Conservation (phyloP, 2,113 vertebrate species). For the Clarias gariepinus region DNA sequence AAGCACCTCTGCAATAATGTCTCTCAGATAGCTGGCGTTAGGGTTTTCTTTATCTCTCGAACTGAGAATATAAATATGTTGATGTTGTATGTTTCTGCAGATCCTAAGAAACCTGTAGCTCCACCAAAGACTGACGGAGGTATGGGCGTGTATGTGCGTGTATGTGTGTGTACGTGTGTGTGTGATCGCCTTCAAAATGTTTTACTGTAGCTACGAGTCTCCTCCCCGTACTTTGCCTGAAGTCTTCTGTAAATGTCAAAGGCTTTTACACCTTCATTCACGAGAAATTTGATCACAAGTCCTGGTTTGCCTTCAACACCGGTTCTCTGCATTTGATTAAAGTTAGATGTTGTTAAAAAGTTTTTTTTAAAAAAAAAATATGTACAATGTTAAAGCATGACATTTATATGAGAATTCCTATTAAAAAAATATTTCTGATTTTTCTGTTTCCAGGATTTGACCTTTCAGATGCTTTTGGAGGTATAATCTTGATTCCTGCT, state of each 20-base stretch:
- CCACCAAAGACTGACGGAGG: conserved; percentile 6
- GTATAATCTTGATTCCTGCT: not conserved
- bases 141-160: conserved; percentile 2
- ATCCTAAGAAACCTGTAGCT: not conserved
- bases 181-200: too few relatives aligned
- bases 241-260: too few relatives aligned
- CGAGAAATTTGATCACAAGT: too few relatives aligned
- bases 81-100: not conserved
- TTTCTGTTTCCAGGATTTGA: conserved; percentile 28
- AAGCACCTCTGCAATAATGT: not conserved
- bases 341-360: not conserved
- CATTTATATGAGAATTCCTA: not conserved
- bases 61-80: not conserved
- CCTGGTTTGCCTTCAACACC: too few relatives aligned
- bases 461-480: conserved; percentile 35
- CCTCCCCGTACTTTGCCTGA: too few relatives aligned
- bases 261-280: too few relatives aligned
- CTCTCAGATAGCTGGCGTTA: not conserved
- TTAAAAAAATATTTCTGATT: not conserved
- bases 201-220: too few relatives aligned
- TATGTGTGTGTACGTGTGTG: not conserved
- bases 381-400: not conserved
- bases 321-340: too few relatives aligned
- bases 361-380: not conserved
- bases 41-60: too few relatives aligned